phyloP scores from a whole-genome alignment of 2,113 vertebrate species.

The Marmota monax region DNA sequence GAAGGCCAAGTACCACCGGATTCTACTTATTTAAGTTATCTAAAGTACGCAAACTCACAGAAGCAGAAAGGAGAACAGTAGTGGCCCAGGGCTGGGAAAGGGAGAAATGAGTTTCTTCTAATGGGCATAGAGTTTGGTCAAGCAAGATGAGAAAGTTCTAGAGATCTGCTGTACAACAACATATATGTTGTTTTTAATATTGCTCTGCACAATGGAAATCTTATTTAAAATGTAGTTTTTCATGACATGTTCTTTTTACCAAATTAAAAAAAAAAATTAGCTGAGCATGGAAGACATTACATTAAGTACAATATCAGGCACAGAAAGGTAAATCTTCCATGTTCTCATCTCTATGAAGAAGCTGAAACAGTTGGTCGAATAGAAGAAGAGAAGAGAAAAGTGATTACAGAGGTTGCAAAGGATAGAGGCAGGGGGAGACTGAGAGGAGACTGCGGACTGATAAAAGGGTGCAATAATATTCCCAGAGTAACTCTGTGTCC shows the following conservation, averaged over 20 bases:
- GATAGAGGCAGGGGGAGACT: too few species aligned
- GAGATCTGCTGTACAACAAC: background rate
- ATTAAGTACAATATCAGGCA: background rate
- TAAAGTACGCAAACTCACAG: background rate
- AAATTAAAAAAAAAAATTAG: constrained; percentile 25
- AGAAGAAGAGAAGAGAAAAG: background rate
- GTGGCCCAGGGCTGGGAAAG: too few species aligned
- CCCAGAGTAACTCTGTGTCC: background rate
- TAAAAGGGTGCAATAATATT: background rate
- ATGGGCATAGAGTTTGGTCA: background rate
- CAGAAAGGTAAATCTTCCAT: background rate
- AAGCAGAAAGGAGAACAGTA: background rate
- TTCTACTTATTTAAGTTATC: background rate
- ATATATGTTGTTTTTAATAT: background rate
- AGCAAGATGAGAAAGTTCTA: background rate
- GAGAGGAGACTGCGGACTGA: too few species aligned
- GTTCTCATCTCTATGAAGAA: background rate
- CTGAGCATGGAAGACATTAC: background rate
- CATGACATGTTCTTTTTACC: background rate
- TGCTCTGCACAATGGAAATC: background rate
- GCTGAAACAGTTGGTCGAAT: background rate
- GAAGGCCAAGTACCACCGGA: background rate
- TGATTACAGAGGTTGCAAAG: too few species aligned
- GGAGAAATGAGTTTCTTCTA: background rate
- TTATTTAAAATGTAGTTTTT: background rate